Evolutionary conservation across 2,113 vertebrate species (phyloP), one percentile per base, ranked within the genome.

Genomic region (Galemys pyrenaicus): DNA sequence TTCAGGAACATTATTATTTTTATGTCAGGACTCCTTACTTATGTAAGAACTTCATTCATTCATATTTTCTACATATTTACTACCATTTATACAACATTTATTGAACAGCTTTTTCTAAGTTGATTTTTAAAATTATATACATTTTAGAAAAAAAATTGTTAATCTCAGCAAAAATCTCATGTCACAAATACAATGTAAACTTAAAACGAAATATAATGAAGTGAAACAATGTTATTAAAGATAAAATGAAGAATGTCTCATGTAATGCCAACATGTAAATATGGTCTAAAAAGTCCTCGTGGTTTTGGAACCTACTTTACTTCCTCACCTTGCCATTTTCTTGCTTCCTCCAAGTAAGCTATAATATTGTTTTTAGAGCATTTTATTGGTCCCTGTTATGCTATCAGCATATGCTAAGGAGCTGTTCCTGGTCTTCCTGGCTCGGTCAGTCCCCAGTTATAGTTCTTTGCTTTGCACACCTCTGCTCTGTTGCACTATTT

Each of bases 1-100:
- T 83, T 80, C 13, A 62, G 46, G n/a, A 83, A 58, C 35, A 39
- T 75, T 89, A n/a, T 51, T 84, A 35, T 88, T 85, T 96, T 86
- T 84, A 93, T 10, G 5, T n/a, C 15, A 51, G 17, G 9, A 6
- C 92, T 91, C 84, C 54, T 60, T 77, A 70, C 56, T 51, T 51
- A 16, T 51, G 49, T 51, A 17, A 17, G 49, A 51, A 71, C 46
- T 51, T 75, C 19, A 64, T 20, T 8, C 70, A 64, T 49, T 94
- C 19, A 32, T 49, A 17, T 20, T 91, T 85, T 65, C 17, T 62
- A 11, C 20, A 12, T 37, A 32, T 71, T 67, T 80, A 49, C 56
- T 10, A 81, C 22, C 12, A 54, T 46, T 26, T 71, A 2, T 46
- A 13, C 2, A 41, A 12, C 46, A 87, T 77, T 30, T 81, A n/a